A percentile compares a stretch with the other conserved stretches of the same genome.
These are phyloP conservation scores for Haliclona indistincta DNA, from an alignment of 37 sponge, comb jelly and placozoan species.

Conservation along the genomic window DNA sequence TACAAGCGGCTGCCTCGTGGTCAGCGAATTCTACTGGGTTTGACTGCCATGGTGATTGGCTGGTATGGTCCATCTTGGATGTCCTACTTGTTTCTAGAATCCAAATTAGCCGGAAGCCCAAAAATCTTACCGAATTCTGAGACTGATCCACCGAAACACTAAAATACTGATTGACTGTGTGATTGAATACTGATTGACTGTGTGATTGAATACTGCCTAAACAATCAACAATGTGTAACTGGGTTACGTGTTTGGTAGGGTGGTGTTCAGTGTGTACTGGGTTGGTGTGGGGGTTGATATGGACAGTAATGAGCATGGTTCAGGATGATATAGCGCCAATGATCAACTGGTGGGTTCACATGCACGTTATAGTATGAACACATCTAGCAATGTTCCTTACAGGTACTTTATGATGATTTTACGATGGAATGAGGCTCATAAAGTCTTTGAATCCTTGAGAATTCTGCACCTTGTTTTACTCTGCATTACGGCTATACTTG, in stretches of 20 bases:
- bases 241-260: too few species aligned
- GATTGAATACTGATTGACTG: too few species aligned
- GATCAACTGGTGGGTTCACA: background rate
- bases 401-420: background rate
- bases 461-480: too few species aligned
- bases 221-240: too few species aligned
- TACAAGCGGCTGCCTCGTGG: constrained; percentile 64
- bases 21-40: constrained; percentile 68
- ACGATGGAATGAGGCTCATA: background rate
- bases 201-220: too few species aligned
- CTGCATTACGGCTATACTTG: too few species aligned
- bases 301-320: background rate
- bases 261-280: too few species aligned
- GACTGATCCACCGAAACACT: background rate
- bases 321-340: background rate
- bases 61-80: constrained; percentile 78
- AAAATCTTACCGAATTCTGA: background rate
- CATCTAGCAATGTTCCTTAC: background rate
- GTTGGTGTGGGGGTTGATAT: too few species aligned
- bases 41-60: constrained; percentile 57
- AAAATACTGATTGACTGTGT: too few species aligned
- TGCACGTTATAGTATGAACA: background rate
- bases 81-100: constrained; percentile 36
- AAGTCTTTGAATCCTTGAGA: background rate
- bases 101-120: constrained; percentile 3